Base-by-base conservation (phyloP, 2,888 invertebrate genomes). In the Mystacides longicornis region DNA sequence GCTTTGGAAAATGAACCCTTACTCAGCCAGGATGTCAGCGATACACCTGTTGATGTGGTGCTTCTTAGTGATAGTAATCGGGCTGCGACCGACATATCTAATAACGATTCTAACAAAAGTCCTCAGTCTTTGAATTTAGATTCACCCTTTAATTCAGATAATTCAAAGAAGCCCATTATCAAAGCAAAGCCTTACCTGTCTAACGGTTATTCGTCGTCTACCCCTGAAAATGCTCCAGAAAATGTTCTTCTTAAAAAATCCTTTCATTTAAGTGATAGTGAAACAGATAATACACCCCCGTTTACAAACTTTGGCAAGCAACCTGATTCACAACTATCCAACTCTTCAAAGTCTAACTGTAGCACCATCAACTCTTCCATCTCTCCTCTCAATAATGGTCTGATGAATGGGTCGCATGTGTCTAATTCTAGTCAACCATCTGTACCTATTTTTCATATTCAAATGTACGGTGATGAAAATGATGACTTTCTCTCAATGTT, bases 311-410 rank as follows among this genome's bases (percentile, higher is more conserved):
- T 64, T 2, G 75, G 72, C 60, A 76, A 74, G 46, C 71, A 68
- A 1, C 33, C 45, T n/a, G 23, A 51, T 14, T 74, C 74, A 4
- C 77, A 76, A 4, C 75, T 52, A 2, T 56, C 56, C 5, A 22
- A 51, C 3, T 46, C 43, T 19, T 54, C 58, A 23, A 60, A 60
- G 45, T 58, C 54, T 1, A 56, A 61, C 23, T 54, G 49, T 22
- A 57, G 53, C n/a, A 14, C 5, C 2, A 49, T 21, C 18, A 48
- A 42, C 23, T 48, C 77, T 0, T 76, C 77, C 0, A 75, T 75
- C 62, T 77, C 77, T 1, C 77, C 77, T 0, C 63, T 77, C 49
- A 72, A 73, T 59, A 77, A 77, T 52, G 77, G 77, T 0, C 77
- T 77, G 23, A 58, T 56, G n/a, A 59, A 71, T 72, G 0, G 62